Conservation (phyloP, 2,797 vertebrate species). For the Alfaro cultratus region DNA sequence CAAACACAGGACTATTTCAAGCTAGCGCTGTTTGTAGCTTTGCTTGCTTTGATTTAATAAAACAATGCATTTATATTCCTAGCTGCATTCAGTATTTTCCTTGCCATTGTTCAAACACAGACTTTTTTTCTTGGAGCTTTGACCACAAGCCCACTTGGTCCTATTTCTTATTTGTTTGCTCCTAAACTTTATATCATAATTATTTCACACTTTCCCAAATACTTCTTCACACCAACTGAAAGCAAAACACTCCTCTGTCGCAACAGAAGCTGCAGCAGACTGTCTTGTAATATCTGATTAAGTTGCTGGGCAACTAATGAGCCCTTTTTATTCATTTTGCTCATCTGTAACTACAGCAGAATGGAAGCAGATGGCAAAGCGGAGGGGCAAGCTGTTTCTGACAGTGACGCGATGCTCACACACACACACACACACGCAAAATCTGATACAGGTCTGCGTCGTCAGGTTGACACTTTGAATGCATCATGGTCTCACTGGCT, state of each 20-base stretch:
- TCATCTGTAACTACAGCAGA: conserved; percentile 51
- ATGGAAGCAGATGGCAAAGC: conserved; percentile 54
- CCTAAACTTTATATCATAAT: conserved; percentile 23
- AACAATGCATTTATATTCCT: conserved; percentile 50
- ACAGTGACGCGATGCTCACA: conserved; percentile 22
- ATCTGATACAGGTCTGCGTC: conserved; percentile 23
- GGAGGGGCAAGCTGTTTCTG: conserved; percentile 37
- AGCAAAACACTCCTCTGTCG: conserved; percentile 7
- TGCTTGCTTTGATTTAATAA: conserved; percentile 1
- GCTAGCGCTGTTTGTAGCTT: conserved; percentile 3
- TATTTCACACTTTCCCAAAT: conserved; percentile 6
- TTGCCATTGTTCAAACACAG: conserved; percentile 43
- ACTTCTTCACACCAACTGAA: neutral
- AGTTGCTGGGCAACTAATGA: conserved; percentile 47
- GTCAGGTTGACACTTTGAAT: conserved; percentile 20
- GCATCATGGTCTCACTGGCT: conserved; percentile 15
- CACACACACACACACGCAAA: neutral
- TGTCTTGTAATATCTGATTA: conserved; percentile 30
- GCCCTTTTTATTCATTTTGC: conserved; percentile 32
- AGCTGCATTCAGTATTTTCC: conserved; percentile 48
- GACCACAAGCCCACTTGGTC: conserved; percentile 56
- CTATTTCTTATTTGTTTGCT: conserved; percentile 34
- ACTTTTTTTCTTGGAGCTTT: conserved; percentile 41
- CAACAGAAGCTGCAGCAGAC: conserved; percentile 26
- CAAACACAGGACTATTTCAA: conserved; percentile 7